Conservation (phyloP, 1,140 invertebrate species). For the Apis cerana region DNA sequence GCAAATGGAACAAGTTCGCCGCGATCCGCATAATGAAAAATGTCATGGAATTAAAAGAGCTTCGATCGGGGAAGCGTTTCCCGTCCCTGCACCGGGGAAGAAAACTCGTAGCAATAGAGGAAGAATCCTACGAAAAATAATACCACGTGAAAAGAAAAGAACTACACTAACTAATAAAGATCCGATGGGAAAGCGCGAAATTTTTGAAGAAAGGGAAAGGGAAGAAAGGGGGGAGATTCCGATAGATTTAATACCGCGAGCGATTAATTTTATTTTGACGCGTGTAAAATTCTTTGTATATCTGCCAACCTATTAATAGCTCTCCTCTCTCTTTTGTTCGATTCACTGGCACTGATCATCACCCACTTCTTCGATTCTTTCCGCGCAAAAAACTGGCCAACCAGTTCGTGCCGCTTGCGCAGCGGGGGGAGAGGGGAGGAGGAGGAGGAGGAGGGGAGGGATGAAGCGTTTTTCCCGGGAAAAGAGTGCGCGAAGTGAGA, state of each 20-base stretch:
- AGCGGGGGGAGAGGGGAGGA: too few relatives aligned
- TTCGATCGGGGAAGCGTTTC: slow-evolving; percentile 21
- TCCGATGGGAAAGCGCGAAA: too few relatives aligned
- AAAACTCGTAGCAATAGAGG: too few relatives aligned
- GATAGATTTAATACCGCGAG: background rate
- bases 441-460: background rate
- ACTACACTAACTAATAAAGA: too few relatives aligned
- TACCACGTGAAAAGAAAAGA: too few relatives aligned
- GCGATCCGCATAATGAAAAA: slow-evolving; percentile 16
- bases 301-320: slow-evolving; percentile 13
- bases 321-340: background rate
- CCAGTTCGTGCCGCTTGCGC: background rate
- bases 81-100: too few relatives aligned
- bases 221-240: too few relatives aligned
- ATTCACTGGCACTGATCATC: background rate
- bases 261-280: slow-evolving; percentile 10
- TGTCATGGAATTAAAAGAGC: slow-evolving; percentile 47
- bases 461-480: background rate
- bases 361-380: background rate
- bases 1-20: slow-evolving; percentile 37
- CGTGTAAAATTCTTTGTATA: slow-evolving; percentile 4
- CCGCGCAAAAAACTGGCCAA: background rate
- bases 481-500: background rate
- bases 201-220: too few relatives aligned
- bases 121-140: too few relatives aligned